phyloP scores from a whole-genome alignment of 2,113 vertebrate species.

The Corythaeola cristata region DNA sequence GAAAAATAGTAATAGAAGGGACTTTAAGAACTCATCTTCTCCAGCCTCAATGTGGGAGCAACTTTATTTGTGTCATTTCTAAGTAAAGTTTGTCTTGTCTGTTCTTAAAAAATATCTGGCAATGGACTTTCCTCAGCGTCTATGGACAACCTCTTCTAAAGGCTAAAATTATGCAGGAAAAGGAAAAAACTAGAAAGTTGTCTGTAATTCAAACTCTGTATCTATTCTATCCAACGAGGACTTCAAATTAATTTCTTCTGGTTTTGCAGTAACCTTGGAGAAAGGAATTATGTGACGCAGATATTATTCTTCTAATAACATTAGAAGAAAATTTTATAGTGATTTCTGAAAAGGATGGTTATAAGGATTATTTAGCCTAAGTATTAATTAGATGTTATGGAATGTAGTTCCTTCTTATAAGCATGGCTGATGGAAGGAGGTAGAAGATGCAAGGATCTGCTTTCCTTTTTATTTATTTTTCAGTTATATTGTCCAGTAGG shows the following conservation, averaged over 20 bases:
- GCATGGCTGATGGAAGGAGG: not conserved
- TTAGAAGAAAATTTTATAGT: not conserved
- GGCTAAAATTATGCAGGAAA: not conserved
- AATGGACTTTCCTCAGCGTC: not conserved
- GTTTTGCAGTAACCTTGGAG: not conserved
- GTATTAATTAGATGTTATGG: not conserved
- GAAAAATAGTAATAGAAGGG: slow-evolving; percentile 43
- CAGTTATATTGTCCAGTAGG: not conserved
- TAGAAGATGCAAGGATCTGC: not conserved
- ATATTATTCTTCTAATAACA: too few relatives aligned
- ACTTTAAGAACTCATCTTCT: not conserved
- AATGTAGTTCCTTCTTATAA: not conserved
- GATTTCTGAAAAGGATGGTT: not conserved
- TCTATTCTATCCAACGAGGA: not conserved
- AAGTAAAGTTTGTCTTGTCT: not conserved
- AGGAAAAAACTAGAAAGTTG: not conserved
- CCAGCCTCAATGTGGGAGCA: not conserved
- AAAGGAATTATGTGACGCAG: not conserved
- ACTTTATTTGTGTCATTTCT: not conserved
- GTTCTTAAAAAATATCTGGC: not conserved
- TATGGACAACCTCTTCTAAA: not conserved
- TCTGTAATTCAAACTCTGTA: not conserved
- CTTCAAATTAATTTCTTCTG: not conserved
- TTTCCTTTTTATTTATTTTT: not conserved
- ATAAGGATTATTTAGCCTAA: not conserved